Conservation (phyloP, 1,140 invertebrate genomes). For the Sogatella furcifera region DNA sequence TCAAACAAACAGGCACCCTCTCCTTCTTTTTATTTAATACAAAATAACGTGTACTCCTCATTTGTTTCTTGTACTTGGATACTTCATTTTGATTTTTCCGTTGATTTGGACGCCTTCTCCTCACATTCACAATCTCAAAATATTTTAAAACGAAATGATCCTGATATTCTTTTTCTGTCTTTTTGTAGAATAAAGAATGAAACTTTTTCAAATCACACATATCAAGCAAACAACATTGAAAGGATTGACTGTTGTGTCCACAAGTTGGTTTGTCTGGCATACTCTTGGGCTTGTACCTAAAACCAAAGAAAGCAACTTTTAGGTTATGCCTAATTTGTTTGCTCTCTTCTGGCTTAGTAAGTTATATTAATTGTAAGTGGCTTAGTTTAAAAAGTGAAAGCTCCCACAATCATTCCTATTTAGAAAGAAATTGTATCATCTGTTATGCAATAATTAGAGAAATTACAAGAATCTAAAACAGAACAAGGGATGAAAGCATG, state of each 20-base stretch:
- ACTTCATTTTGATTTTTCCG: not conserved
- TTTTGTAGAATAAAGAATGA: not conserved
- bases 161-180: slow-evolving; percentile 1
- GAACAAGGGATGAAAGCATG: not conserved
- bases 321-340: not conserved
- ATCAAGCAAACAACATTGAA: not conserved
- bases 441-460: not conserved
- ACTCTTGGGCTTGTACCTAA: slow-evolving; percentile 1
- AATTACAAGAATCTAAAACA: not conserved
- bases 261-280: not conserved
- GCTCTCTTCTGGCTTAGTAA: slow-evolving; percentile 2
- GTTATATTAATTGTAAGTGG: not conserved
- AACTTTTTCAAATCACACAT: slow-evolving; percentile 8
- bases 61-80: not conserved
- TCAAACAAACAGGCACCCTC: no score
- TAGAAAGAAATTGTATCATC: not conserved
- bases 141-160: slow-evolving; percentile 2
- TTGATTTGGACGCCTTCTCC: not conserved
- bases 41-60: slow-evolving; percentile 8
- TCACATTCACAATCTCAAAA: not conserved
- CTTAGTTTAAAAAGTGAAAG: not conserved
- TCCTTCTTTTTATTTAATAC: not conserved
- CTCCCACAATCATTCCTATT: not conserved
- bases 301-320: slow-evolving; percentile 5
- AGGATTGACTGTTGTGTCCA: not conserved